Base-by-base conservation (phyloP, 2,113 vertebrate genomes). In the Nettapus auritus region DNA sequence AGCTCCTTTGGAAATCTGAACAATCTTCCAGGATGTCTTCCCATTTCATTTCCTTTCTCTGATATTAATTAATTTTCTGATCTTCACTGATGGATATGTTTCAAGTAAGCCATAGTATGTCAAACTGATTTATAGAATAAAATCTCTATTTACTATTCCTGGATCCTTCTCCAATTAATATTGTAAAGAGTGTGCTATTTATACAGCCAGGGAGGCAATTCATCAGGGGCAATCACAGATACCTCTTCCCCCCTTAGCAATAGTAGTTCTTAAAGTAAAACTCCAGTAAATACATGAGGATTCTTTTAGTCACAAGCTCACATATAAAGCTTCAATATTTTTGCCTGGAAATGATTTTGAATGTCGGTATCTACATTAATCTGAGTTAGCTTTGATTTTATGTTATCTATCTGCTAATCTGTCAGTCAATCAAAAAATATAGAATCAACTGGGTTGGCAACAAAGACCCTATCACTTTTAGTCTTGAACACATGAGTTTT, bases 61-160 rank as follows among this genome's bases (percentile, higher is more conserved):
- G 44, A 23, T 71, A 77, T 90, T 91, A 97, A 97, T 96, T 97
- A 97, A 83, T 96, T 90, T 96, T 91, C 52, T 70, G 53, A 92
- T 97, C 74, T 50, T 44, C 55, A 42, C 26, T 94, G 91, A 94
- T 94, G 62, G 88, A 86, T 96, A 96, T 76, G 31, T 97, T 96
- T 97, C 91, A 95, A 74, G 63, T 74, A 86, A 96, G 85, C 70
- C 55, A 79, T 44, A 79, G 52, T 57, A 56, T 56, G 83, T 83
- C 97, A 97, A 94, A 79, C 67, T 94, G 96, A 97, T 97, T 97
- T 97, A 96, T 96, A 89, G 90, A 96, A 92, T 90, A 86, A 84
- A 95, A 96, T 56, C 13, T 67, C 33, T 96, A 94, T 96, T 97
- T 95, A 91, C 94, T 95, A 94, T 97, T 96, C 81, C 74, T 94